Percentiles rank a stretch among this genome's conserved stretches.
These are phyloP conservation scores for Oxytorus armatus DNA, from an alignment of 2,888 invertebrate genomes.

Conservation along the genomic window DNA sequence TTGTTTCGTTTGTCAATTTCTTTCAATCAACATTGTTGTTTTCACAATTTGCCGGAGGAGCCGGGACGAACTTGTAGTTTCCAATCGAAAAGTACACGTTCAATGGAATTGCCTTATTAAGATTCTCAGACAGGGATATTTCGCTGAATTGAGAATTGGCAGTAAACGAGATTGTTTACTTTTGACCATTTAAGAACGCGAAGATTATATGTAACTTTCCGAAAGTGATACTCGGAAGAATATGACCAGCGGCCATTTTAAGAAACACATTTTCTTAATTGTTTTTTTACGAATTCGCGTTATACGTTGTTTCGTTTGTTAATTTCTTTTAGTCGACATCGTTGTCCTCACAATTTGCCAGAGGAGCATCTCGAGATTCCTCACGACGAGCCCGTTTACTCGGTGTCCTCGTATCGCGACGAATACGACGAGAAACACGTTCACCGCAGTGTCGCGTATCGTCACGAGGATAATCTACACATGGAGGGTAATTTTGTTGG, in stretches of 20 bases:
- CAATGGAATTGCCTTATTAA: conserved; percentile 29
- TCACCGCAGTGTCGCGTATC: conserved; percentile 86
- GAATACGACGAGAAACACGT: conserved; percentile 89
- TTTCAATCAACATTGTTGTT: too few relatives aligned
- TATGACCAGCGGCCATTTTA: conserved; percentile 13
- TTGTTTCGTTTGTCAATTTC: too few relatives aligned
- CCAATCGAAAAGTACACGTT: conserved; percentile 24
- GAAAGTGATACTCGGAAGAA: conserved; percentile 49
- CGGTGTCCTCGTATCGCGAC: conserved; percentile 87
- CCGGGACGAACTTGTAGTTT: neutral
- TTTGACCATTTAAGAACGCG: conserved; percentile 53
- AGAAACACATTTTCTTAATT: conserved; percentile 24
- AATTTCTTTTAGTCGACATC: conserved; percentile 89
- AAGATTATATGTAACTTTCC: conserved; percentile 36
- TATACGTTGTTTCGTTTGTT: neutral
- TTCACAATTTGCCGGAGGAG: too few relatives aligned
- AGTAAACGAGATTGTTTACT: conserved; percentile 61
- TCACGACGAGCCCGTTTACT: conserved; percentile 75
- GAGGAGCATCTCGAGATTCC: conserved; percentile 81
- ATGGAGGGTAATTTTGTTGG: conserved; percentile 88
- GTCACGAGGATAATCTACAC: conserved; percentile 90
- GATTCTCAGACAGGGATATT: conserved; percentile 32
- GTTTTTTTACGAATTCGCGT: conserved; percentile 13
- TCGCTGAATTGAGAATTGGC: conserved; percentile 73
- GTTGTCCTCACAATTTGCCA: conserved; percentile 89